Conservation (phyloP, 2,888 invertebrate genomes). For the Pammene fasciana region DNA sequence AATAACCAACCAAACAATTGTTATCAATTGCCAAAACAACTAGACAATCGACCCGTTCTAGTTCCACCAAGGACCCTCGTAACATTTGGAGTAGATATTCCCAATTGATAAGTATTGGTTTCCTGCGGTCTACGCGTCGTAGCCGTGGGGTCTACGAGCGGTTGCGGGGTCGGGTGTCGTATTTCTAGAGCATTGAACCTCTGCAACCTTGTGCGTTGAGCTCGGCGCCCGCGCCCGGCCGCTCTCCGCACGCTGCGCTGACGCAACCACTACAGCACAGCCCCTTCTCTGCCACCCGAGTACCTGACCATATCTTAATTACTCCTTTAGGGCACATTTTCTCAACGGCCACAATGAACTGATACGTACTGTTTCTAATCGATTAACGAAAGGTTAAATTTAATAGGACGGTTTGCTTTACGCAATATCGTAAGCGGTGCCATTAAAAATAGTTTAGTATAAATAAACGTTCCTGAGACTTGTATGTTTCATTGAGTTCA, state of each 20-base stretch:
- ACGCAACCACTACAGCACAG: conserved; percentile 79
- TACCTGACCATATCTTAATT: conserved; percentile 72
- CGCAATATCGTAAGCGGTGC: conserved; percentile 53
- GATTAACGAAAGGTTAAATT: conserved; percentile 75
- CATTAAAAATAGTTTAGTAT: conserved; percentile 42
- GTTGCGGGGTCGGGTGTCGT: conserved; percentile 78
- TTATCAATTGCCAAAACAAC: conserved; percentile 9
- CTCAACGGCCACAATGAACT: conserved; percentile 69
- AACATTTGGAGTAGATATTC: conserved; percentile 22
- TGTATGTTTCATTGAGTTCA: not conserved
- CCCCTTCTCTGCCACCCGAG: conserved; percentile 76
- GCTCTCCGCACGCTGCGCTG: conserved; percentile 77
- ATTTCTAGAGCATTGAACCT: conserved; percentile 84
- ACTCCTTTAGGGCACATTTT: conserved; percentile 80
- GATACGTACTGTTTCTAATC: conserved; percentile 58
- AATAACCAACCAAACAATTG: not conserved
- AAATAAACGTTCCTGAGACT: not conserved
- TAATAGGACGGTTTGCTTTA: conserved; percentile 67
- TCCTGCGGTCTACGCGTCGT: conserved; percentile 51
- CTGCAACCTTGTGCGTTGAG: conserved; percentile 83
- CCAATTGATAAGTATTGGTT: conserved; percentile 35
- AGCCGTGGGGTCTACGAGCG: conserved; percentile 56
- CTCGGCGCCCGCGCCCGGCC: conserved; percentile 76
- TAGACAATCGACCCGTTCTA: conserved; percentile 10
- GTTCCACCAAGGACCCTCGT: conserved; percentile 16